Base-by-base conservation (phyloP, 2,797 vertebrate species). In the Nannoperca australis region DNA sequence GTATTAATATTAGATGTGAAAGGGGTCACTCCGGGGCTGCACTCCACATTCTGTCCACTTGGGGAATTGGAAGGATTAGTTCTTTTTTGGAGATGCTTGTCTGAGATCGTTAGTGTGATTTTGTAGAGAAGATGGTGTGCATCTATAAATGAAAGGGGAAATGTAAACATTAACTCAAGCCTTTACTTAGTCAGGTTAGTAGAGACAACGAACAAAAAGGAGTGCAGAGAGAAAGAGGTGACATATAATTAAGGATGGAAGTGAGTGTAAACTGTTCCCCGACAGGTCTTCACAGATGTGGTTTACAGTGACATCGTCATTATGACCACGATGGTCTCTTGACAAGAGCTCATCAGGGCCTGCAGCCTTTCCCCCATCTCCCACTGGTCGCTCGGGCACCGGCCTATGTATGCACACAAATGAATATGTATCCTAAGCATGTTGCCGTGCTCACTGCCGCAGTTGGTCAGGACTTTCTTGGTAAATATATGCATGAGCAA, bases 241-340 rank as follows among this genome's bases (percentile, higher is more conserved):
- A 44, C n/a, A 34, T 56, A 10, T 22, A 58, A 44, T 63, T 40
- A 53, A 13, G 75, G 42, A 82, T 68, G 17, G 34, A 7, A 36
- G 42, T 24, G 5, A 24, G 60, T 38, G 0, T 32, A 53, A 73
- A 68, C 14, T 30, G 34, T 74, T 75, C 65, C 65, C 22, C 5
- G 63, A 71, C 74, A 53, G 42, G 55, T 5, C 44, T 45, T 50
- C 14, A 22, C 1, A 42, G 53, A 50, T 3, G 7, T 45, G 42
- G 32, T 75, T 70, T 59, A 78, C 50, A 66, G 51, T 62, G 53
- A 74, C 69, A 47, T 54, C 66, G 42, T 81, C 64, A 67, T 83
- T 58, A 79, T 36, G 38, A 22, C 42, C 47, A 60, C 65, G n/a
- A 10, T 17, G 4, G 47, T 45, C 56, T 76, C 49, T 56, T 67